phyloP scores from a whole-genome alignment of 2,888 invertebrate genomes.

The Polietes domitor region DNA sequence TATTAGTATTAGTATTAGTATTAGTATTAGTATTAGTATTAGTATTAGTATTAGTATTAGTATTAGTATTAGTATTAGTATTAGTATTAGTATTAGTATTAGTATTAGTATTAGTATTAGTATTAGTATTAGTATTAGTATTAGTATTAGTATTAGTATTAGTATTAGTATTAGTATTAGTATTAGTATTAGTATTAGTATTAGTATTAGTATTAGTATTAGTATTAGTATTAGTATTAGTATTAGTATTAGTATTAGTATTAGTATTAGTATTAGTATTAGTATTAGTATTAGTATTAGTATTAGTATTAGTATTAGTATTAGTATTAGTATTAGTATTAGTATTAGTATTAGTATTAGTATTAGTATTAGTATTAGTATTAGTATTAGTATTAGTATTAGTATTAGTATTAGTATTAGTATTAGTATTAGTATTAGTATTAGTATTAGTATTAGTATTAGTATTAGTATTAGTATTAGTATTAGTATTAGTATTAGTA shows the following conservation, averaged over 20 bases:
- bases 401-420: background rate
- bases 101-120: background rate
- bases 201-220: background rate
- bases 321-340: background rate
- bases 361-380: background rate
- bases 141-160: background rate
- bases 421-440: background rate
- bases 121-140: background rate
- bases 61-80: background rate
- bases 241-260: background rate
- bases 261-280: background rate
- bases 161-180: background rate
- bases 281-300: background rate
- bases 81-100: background rate
- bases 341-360: background rate
- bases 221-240: background rate
- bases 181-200: background rate
- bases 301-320: background rate
- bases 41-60: background rate
- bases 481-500: background rate
- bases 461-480: background rate
- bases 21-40: too few relatives aligned
- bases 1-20: too few relatives aligned
- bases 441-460: background rate
- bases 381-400: background rate